A percentile compares a stretch with the other conserved stretches of the same genome.
Evolutionary conservation across 2,113 vertebrate species (phyloP).

Genomic region (Silurus meridionalis): DNA sequence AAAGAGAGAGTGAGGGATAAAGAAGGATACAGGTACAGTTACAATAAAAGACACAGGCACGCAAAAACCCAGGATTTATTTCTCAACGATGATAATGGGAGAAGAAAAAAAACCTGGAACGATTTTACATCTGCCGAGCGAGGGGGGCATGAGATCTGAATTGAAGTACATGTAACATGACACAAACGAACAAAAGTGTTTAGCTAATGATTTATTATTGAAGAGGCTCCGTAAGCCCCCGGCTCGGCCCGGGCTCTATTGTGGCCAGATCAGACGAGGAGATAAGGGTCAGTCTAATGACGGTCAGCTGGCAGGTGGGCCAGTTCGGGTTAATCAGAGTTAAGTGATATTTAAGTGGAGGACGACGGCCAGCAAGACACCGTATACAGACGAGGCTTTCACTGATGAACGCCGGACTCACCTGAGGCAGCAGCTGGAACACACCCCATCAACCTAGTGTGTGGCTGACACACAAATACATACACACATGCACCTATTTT

Average conservation of each 20-base stretch:
- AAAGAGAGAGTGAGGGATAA: not conserved
- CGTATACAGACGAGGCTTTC: conserved; percentile 66
- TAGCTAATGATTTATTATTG: conserved; percentile 82
- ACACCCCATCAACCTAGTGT: not conserved
- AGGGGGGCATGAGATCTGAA: conserved; percentile 64
- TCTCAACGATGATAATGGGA: conserved; percentile 16
- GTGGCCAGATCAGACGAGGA: conserved; percentile 71
- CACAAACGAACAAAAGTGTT: conserved; percentile 82
- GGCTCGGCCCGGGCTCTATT: conserved; percentile 65
- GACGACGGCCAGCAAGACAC: conserved; percentile 65
- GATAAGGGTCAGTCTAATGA: conserved; percentile 76
- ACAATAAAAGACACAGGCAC: not conserved
- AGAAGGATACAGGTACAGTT: conserved; percentile 8
- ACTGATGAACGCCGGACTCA: conserved; percentile 60
- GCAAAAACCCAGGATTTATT: not conserved
- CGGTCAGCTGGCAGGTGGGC: conserved; percentile 80
- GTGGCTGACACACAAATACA: conserved; percentile 17
- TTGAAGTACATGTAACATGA: conserved; percentile 79
- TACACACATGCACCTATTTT: not conserved
- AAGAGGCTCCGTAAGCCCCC: conserved; percentile 70
- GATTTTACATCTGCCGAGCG: conserved; percentile 45
- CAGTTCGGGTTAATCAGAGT: conserved; percentile 76
- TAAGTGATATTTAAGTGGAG: conserved; percentile 76
- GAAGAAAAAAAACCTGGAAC: conserved; percentile 37
- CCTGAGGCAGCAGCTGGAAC: conserved; percentile 57